Evolutionary conservation across 2,113 vertebrate genomes (phyloP).

Genomic region (Vireo altiloquus): DNA sequence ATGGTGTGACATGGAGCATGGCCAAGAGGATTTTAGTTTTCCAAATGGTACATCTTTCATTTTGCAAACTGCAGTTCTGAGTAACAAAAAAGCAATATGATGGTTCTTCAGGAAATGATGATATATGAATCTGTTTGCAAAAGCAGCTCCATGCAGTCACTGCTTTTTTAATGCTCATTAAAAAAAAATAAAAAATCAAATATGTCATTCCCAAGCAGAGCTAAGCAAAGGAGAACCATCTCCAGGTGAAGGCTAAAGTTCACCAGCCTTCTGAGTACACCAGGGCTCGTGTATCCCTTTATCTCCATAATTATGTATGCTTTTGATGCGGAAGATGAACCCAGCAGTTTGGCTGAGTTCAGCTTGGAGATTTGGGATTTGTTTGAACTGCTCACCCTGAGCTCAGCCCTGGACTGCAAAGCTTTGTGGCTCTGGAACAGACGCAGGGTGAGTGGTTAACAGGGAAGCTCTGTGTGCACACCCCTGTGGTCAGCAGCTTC

Average conservation of each 20-base stretch:
- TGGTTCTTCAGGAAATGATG: not conserved
- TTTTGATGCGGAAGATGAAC: conserved; percentile 1
- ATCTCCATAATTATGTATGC: not conserved
- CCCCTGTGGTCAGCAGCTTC: not conserved
- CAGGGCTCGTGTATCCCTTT: not conserved
- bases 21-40: not conserved
- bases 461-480: not conserved
- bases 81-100: not conserved
- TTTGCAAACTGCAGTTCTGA: not conserved
- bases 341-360: not conserved
- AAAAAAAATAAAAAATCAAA: not conserved
- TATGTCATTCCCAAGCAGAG: not conserved
- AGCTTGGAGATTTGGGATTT: not conserved
- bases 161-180: not conserved
- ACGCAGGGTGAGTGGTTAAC: fast-evolving
- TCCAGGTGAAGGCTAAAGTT: not conserved
- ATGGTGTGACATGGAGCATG: not conserved
- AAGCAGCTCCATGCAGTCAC: not conserved
- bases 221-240: not conserved
- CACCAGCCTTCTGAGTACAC: not conserved
- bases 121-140: not conserved
- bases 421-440: not conserved
- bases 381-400: not conserved
- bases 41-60: not conserved
- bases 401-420: not conserved